These are phyloP conservation scores for Aethes cnicana DNA, from an alignment of 2,888 invertebrate species.

Conservation along the genomic window DNA sequence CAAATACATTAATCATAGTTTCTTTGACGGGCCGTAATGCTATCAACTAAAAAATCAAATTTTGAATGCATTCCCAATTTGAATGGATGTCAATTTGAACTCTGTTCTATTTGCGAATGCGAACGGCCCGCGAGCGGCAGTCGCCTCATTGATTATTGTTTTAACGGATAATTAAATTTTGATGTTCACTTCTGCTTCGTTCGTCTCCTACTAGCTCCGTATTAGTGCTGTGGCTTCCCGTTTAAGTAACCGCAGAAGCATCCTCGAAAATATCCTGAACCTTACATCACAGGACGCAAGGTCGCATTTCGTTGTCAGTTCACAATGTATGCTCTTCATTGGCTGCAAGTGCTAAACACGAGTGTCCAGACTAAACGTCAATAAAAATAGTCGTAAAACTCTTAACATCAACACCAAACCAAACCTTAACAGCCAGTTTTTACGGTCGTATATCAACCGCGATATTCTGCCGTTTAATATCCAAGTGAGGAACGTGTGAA, in stretches of 20 bases:
- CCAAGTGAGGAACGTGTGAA: slow-evolving; percentile 71
- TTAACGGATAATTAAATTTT: slow-evolving; percentile 82
- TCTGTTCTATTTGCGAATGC: slow-evolving; percentile 61
- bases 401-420: slow-evolving; percentile 43
- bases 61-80: slow-evolving; percentile 33
- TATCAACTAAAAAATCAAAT: slow-evolving; percentile 38
- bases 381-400: slow-evolving; percentile 79
- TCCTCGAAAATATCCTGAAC: slow-evolving; percentile 38
- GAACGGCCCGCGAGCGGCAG: slow-evolving; percentile 56
- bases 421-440: slow-evolving; percentile 42
- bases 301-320: slow-evolving; percentile 45
- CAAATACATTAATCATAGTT: slow-evolving; percentile 47
- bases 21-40: slow-evolving; percentile 45
- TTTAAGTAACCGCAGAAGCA: slow-evolving; percentile 32
- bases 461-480: slow-evolving; percentile 46
- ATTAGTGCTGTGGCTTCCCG: slow-evolving; percentile 44
- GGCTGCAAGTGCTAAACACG: slow-evolving; percentile 61
- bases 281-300: slow-evolving; percentile 44
- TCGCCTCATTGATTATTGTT: slow-evolving; percentile 81
- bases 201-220: slow-evolving; percentile 71
- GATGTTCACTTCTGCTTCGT: slow-evolving; percentile 78
- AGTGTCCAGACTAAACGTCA: slow-evolving; percentile 79
- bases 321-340: slow-evolving; percentile 57
- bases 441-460: slow-evolving; percentile 46
- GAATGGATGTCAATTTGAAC: slow-evolving; percentile 9